Conservation (phyloP, 2,797 vertebrate species). For the Sebastolobus alascanus region DNA sequence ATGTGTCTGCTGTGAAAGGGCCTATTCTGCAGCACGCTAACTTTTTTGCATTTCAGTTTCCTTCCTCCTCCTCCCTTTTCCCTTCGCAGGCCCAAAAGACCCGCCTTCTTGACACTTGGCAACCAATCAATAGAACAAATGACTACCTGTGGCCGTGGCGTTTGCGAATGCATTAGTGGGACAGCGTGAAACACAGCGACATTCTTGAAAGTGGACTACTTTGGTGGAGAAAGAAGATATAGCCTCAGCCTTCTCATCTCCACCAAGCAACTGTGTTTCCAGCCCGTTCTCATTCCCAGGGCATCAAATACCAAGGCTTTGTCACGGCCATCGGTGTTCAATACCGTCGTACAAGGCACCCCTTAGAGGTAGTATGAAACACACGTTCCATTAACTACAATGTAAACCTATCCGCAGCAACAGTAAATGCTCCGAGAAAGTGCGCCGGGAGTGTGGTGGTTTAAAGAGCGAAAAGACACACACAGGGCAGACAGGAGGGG, state of each 20-base stretch:
- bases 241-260: not conserved
- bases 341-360: too few relatives aligned
- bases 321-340: too few relatives aligned
- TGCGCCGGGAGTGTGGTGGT: too few relatives aligned
- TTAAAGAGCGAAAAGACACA: too few relatives aligned
- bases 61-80: not conserved
- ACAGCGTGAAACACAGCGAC: not conserved
- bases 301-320: too few relatives aligned
- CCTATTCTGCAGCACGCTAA: not conserved
- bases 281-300: not conserved
- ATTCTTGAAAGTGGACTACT: not conserved
- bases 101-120: not conserved
- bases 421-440: too few relatives aligned
- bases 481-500: too few relatives aligned
- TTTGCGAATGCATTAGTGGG: not conserved
- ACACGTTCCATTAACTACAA: too few relatives aligned
- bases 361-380: too few relatives aligned
- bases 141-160: not conserved
- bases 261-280: slow-evolving; percentile 1
- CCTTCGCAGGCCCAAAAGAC: not conserved
- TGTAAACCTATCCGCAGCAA: too few relatives aligned
- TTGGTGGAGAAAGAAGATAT: not conserved
- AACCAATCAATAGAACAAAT: not conserved
- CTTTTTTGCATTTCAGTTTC: not conserved
- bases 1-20: fast-evolving